Base-by-base conservation (phyloP, 2,113 vertebrate genomes). In the Machaerirhynchus nigripectus region DNA sequence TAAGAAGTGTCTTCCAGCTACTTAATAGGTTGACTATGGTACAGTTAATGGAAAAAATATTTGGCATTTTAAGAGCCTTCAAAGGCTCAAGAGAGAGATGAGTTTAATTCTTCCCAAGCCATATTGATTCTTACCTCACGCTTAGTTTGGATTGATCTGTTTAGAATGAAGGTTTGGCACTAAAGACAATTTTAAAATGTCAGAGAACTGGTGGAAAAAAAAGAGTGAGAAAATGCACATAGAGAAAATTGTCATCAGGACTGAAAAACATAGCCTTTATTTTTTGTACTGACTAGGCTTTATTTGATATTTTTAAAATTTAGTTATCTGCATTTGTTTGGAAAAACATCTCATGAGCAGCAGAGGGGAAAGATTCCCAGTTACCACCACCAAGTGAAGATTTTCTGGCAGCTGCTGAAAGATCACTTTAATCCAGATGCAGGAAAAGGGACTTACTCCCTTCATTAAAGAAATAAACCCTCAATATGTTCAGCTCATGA, bases 151-250 rank as follows among this genome's bases (percentile, higher is more conserved):
- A 97, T 44, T 97, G 77, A 97, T 97, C 93, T 95, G 65, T 93
- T 93, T 96, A 90, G 89, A 94, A 95, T 76, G 80, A 91, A 70
- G 57, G 52, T 57, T 97, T 95, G 89, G 56, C 84, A 83, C 44
- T 83, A 68, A 70, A 81, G 77, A 95, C 57, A 93, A 95, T 95
- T 97, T 90, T 2, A 91, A 97, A 96, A 97, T 76, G 85, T 94
- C 78, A 94, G 73, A 96, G 60, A 90, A 88, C 37, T 8, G 8
- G 60, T 85, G 46, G 39, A 56, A 57, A 90, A 89, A 89, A 79
- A 81, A 50, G 17, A 92, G 19, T 22, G 68, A 68, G 73, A 90
- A 91, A 94, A 95, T 37, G 50, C 47, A 64, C 47, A 65, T 30
- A 80, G 68, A 92, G 61, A 83, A 94, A 92, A 60, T 13, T 76